Percentiles rank a stretch among this genome's conserved stretches.
Evolutionary conservation across 2,113 vertebrate species (phyloP).

Genomic region (Orycteropus afer): DNA sequence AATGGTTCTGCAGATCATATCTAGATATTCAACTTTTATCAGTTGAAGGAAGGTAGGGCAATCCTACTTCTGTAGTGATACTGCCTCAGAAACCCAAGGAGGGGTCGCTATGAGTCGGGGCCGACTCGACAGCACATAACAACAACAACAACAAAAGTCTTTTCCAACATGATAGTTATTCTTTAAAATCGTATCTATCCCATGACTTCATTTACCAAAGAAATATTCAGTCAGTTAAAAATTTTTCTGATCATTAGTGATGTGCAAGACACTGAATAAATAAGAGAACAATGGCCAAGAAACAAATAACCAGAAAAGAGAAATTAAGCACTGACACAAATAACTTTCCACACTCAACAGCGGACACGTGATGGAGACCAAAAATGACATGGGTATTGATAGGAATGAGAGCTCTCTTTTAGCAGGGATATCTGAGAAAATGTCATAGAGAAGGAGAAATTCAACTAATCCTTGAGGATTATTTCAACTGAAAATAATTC

Average conservation of each 20-base stretch:
- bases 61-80: too few relatives aligned
- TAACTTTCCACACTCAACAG: not conserved
- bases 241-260: slow-evolving; percentile 5
- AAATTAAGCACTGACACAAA: not conserved
- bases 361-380: not conserved
- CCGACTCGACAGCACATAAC: too few relatives aligned
- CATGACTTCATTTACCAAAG: not conserved
- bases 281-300: not conserved
- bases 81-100: too few relatives aligned
- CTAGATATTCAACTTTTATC: not conserved
- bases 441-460: not conserved
- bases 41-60: too few relatives aligned
- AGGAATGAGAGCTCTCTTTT: not conserved
- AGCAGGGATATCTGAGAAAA: not conserved
- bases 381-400: not conserved
- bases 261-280: not conserved
- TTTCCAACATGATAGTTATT: not conserved
- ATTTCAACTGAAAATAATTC: not conserved
- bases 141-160: too few relatives aligned
- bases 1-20: not conserved
- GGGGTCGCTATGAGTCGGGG: too few relatives aligned
- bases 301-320: not conserved
- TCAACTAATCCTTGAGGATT: not conserved
- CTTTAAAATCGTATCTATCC: not conserved
- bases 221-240: slow-evolving; percentile 1